Base-by-base conservation (phyloP, 2,888 invertebrate species). In the Xanthostigma xanthostigma region DNA sequence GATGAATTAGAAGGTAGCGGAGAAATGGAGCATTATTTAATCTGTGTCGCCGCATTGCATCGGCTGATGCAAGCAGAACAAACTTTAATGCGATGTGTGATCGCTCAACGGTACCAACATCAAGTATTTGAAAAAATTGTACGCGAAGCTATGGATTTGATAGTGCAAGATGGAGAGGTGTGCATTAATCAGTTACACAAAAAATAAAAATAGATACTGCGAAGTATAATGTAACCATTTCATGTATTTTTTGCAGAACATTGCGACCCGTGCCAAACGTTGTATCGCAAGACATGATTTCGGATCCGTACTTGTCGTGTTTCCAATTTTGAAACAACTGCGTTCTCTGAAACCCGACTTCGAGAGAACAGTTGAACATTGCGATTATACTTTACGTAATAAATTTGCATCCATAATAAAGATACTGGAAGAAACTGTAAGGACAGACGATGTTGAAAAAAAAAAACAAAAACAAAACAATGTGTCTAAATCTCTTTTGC, bases 61-160 rank as follows among this genome's bases (percentile, higher is more conserved):
- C 81, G 87, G 49, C 70, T 95, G 13, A 87, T 94, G 74, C 85
- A 92, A 57, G 84, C 85, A 64, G 95, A 96, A 66, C 80, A 87
- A 54, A 75, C 81, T 44, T 67, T 87, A 36, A 84, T 94, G 74
- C 78, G 82, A 45, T 88, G 86, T 36, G 84, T 95, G 9, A 82
- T 95, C 60, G 88, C 91, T 9, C 68, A 79, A 52, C 79, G 84
- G 40, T 80, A 87, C 56, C 84, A 90, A 62, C 82, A 86, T 35
- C 78, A 84, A 55, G 84, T 93, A 8, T 86, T 94, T 61, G 84
- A 88, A 55, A 78, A 80, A 40, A 79, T 94, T 52, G 82, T 93
- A 9, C 76, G 81, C 55, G 88, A 86, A 61, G 85, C 91, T 45
- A 81, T 94, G 70, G 86, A 88, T 53, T 71, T 84, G 49, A 81